Evolutionary conservation across 53 echinoderm and acorn worm species (phyloP), one percentile per base, ranked within the genome.

Genomic region (Temnopleurus reevesii): DNA sequence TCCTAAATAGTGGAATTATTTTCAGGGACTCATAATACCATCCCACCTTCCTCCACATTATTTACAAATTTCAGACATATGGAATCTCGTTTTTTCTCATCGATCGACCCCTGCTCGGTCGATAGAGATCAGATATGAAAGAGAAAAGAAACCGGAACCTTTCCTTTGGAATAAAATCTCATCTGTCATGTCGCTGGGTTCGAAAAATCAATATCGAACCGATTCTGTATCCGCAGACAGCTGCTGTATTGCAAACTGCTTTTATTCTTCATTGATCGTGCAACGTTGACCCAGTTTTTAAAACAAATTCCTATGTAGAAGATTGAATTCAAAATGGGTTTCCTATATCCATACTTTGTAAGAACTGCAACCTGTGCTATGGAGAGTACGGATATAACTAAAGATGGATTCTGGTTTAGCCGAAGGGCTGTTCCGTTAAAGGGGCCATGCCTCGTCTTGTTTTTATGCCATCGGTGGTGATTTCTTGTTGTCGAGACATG

Each of bases 191-290:
- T 41, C 41, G 36, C 71, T 4, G 6, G 71, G 71, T 36, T 71
- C 41, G 41, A 38, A 12, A 71, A 71, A 71, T 71, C 71, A 71
- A 71, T 71, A 71, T 36, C 43, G 41, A 36, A 38, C 36, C 71
- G 71, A 38, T 71, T 21, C 71, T 21, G 41, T 41, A 71, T 71
- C 71, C 71, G 63, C 41, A 19, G 71, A 71, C 71, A 71, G 71
- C 71, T 71, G 71, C 71, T 71, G 8, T 41, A 19, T 12, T n/a
- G 8, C 41, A 71, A 71, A 36, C 21, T 30, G 41, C 71, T 71
- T 3, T 71, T 41, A 41, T 41, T 71, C n/a, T 41, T 23, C 8
- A 43, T 71, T 71, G 71, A 71, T 71, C 23, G 43, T 5, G 71
- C 23, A 43, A 41, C 41, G 19, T 21, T 71, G 71, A 71, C 71